Conservation (phyloP, 2,888 invertebrate genomes). For the Buathra laborator region DNA sequence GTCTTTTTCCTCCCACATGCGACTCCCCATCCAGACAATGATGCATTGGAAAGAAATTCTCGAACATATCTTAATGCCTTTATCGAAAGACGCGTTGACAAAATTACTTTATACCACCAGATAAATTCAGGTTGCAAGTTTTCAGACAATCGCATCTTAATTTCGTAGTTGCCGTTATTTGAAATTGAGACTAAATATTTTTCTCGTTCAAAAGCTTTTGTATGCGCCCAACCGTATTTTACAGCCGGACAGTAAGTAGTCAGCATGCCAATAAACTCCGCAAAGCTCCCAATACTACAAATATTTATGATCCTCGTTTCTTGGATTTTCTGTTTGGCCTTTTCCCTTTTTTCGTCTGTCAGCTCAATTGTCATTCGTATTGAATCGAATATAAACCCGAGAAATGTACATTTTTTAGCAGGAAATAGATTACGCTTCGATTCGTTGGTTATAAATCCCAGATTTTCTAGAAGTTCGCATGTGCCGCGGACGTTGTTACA, state of each 20-base stretch:
- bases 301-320: background rate
- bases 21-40: conserved; percentile 19
- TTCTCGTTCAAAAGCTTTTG: conserved; percentile 40
- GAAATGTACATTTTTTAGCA: conserved; percentile 1
- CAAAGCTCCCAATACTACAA: conserved; percentile 41
- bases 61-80: background rate
- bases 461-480: background rate
- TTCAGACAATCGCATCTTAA: conserved; percentile 34
- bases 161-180: conserved; percentile 35
- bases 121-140: conserved; percentile 42
- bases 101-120: conserved; percentile 45
- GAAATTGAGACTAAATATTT: conserved; percentile 28
- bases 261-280: conserved; percentile 41
- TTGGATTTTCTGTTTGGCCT: background rate
- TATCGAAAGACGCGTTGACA: conserved; percentile 1
- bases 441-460: conserved; percentile 3
- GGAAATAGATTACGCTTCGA: background rate
- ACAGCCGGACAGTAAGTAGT: conserved; percentile 47
- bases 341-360: conserved; percentile 25
- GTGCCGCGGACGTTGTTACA: background rate
- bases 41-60: conserved; percentile 32
- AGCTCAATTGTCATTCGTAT: conserved; percentile 34
- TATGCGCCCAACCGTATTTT: conserved; percentile 50
- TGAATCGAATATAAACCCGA: conserved; percentile 7
- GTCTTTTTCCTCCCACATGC: conserved; percentile 4